Conservation (phyloP, 2,113 vertebrate genomes). For the Galbula dea region DNA sequence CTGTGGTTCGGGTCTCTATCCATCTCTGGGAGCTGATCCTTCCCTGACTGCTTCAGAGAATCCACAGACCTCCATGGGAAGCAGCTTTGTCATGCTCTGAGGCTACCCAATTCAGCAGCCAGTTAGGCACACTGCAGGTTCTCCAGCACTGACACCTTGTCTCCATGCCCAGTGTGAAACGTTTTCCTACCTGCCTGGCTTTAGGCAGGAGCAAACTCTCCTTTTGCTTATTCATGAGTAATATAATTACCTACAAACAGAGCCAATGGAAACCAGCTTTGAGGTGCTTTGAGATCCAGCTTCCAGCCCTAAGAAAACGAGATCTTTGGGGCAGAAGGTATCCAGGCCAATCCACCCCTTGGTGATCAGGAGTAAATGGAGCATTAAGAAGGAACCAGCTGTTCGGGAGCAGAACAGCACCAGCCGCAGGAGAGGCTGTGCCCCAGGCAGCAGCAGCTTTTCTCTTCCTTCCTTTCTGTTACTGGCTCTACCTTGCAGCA, state of each 20-base stretch:
- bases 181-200: neutral
- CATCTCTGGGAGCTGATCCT: neutral
- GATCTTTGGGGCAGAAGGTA: neutral
- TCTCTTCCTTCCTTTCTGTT: neutral
- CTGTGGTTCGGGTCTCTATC: no score
- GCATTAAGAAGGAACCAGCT: neutral
- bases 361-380: neutral
- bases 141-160: rapidly evolving
- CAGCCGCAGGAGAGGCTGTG: neutral
- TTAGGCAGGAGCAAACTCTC: neutral
- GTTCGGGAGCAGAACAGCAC: neutral
- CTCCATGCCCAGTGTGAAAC: rapidly evolving
- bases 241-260: rapidly evolving
- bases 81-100: rapidly evolving
- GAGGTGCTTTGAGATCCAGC: neutral
- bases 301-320: neutral
- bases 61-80: rapidly evolving
- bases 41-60: neutral
- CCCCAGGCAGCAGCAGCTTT: neutral
- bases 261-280: rapidly evolving
- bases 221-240: neutral
- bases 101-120: neutral
- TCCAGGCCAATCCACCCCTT: no score
- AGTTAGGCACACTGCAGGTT: neutral
- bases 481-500: neutral